Evolutionary conservation across 2,113 vertebrate species (phyloP).

Genomic region (Cyphomyrus discorhynchus): DNA sequence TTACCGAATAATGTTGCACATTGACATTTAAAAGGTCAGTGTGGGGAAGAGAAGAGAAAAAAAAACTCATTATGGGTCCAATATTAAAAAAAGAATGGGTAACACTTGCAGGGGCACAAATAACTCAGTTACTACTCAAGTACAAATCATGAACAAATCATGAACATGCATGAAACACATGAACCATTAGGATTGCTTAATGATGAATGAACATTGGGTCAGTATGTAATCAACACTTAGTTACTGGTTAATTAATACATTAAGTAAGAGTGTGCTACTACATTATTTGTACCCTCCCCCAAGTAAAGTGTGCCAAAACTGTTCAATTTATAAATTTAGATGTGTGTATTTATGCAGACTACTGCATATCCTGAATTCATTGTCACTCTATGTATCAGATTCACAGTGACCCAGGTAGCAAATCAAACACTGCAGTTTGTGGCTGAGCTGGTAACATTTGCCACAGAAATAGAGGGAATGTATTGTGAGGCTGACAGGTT

Average conservation of each 20-base stretch:
- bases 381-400: neutral
- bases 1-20: neutral
- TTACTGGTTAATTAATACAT: neutral
- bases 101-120: neutral
- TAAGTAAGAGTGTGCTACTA: neutral
- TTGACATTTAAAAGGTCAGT: neutral
- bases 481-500: slow-evolving; percentile 2
- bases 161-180: neutral
- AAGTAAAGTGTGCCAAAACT: neutral
- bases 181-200: neutral
- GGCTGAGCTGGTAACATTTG: neutral
- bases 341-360: neutral
- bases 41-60: neutral
- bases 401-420: neutral
- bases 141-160: neutral
- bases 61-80: neutral
- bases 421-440: neutral
- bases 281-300: neutral
- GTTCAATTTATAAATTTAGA: neutral
- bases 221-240: neutral
- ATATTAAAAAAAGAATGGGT: neutral
- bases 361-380: neutral
- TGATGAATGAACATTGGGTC: neutral
- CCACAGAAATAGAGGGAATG: neutral
- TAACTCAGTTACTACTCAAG: neutral